phyloP scores from a whole-genome alignment of 2,797 vertebrate genomes.

The Periophthalmus magnuspinnatus region DNA sequence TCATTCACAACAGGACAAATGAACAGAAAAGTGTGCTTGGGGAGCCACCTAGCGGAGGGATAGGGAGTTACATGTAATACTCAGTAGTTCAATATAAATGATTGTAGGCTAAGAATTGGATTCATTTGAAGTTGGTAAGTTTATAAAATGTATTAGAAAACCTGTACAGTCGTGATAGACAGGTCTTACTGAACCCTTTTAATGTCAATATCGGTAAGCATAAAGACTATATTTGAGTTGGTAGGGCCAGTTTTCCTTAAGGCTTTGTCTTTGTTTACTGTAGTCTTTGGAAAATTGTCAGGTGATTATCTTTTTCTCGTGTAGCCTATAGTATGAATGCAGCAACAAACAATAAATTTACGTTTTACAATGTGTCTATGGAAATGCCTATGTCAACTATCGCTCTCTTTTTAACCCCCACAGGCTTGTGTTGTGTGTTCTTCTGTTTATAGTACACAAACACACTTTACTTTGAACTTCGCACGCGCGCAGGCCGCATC shows the following conservation, averaged over 20 bases:
- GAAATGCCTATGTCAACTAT: no score
- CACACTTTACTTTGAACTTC: background rate
- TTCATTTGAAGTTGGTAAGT: background rate
- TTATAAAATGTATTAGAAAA: background rate
- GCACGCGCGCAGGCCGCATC: slow-evolving; percentile 3
- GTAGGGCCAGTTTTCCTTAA: background rate
- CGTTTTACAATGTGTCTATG: no score
- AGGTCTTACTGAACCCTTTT: background rate
- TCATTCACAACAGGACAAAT: background rate
- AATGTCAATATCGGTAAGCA: background rate
- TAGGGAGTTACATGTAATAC: background rate
- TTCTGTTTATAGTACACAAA: background rate
- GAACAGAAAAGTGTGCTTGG: slow-evolving; percentile 12
- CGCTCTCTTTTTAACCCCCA: no score
- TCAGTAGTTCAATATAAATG: background rate
- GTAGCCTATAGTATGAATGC: background rate
- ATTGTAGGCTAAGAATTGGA: no score
- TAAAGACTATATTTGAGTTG: background rate
- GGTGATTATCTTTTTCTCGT: background rate
- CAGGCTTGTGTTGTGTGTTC: no score
- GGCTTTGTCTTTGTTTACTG: background rate
- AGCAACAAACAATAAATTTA: no score
- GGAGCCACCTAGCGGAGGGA: slow-evolving; percentile 49
- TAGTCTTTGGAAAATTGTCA: background rate
- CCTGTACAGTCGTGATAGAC: background rate